phyloP scores from a whole-genome alignment of 2,888 invertebrate genomes.

The Formica aserva region DNA sequence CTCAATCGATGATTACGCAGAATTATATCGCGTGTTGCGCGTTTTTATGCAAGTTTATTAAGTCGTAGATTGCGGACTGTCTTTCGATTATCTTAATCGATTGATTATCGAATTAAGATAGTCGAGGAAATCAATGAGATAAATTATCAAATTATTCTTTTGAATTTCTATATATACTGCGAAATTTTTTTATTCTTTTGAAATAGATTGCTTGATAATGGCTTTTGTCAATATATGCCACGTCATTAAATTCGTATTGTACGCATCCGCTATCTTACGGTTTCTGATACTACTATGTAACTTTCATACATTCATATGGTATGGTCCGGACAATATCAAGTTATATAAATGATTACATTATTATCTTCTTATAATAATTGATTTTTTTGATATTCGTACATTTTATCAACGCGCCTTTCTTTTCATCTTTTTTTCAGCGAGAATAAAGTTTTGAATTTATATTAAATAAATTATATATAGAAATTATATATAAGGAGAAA shows the following conservation, averaged over 20 bases:
- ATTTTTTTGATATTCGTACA: neutral
- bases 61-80: neutral
- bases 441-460: neutral
- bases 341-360: neutral
- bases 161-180: neutral
- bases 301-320: neutral
- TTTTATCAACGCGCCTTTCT: neutral
- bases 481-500: neutral
- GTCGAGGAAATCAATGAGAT: neutral
- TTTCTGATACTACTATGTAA: slow-evolving; percentile 5
- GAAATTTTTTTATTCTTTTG: neutral
- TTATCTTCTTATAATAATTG: neutral
- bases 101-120: neutral
- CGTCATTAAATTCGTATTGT: neutral
- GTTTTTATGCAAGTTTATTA: neutral
- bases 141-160: neutral
- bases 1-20: slow-evolving; percentile 4
- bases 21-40: slow-evolving; percentile 12
- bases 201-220: neutral
- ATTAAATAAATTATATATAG: neutral
- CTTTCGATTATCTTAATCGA: neutral
- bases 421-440: neutral
- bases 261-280: slow-evolving; percentile 19
- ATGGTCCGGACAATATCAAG: neutral
- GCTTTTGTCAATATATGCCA: neutral